Evolutionary conservation across 2,888 invertebrate species (phyloP), one percentile per base, ranked within the genome.

Genomic region (Watsonalla binaria): DNA sequence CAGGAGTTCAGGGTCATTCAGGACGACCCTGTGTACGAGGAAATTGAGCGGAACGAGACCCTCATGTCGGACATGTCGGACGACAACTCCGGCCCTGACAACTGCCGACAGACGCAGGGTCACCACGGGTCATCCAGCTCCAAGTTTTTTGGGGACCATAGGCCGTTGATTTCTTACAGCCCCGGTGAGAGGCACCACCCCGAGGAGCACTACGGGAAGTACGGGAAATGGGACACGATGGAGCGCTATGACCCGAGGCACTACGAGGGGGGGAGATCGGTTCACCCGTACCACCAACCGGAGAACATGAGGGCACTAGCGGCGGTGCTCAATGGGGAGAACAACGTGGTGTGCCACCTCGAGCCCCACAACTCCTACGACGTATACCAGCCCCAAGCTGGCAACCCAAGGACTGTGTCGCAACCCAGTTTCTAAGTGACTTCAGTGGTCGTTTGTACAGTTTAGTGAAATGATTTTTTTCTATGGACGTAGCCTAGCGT

Each of bases 261-360:
- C 46, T 90, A 88, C 49, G 90, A 92, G 70, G 86, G 92, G 73
- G 89, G 92, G 52, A 81, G 92, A 60, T 79, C 92, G 63, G 86
- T 92, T 78, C 92, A 92, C 60, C 90, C 87, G 0, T 90, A 89
- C 70, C 92, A 92, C 56, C 90, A 91, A 63, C 92, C 92, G 0
- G 90, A 89, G 39, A 91, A 92, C 56, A 92, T 92, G 82, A 82
- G 93, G 60, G 92, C 93, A 7, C 66, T 93, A 61, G 95, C 96
- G 35, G 96, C 96, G 11, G 96, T 96, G 59, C 89, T 96, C 53
- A 96, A 96, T 77, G 96, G 96, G 48, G 95, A 95, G 72, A 94
- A 94, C 73, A 96, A 96, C 58, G 96, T 97, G 56, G 95, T 96
- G 55, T 96, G 96, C 82, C 96, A 96, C 78, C 84, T 96, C 70